Conservation (phyloP, 2,797 vertebrate species). For the Philypnodon macrostomus region DNA sequence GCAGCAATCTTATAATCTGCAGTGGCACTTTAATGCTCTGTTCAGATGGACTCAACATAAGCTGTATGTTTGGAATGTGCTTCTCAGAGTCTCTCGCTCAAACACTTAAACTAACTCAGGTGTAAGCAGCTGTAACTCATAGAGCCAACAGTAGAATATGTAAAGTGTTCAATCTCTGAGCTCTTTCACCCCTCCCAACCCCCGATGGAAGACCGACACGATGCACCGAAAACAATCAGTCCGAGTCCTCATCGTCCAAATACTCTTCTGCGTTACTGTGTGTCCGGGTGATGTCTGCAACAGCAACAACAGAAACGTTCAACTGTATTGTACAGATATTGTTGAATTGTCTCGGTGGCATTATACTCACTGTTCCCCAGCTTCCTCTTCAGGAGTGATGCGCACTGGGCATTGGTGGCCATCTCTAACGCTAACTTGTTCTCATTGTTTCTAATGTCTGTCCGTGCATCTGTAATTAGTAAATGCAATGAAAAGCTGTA, state of each 20-base stretch:
- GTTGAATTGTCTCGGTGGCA: neutral
- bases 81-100: slow-evolving; percentile 38
- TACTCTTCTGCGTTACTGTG: slow-evolving; percentile 96
- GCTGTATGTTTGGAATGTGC: slow-evolving; percentile 45
- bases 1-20: slow-evolving; percentile 40
- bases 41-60: slow-evolving; percentile 42
- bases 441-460: slow-evolving; percentile 92
- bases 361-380: slow-evolving; percentile 71
- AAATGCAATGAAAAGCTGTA: too few species aligned
- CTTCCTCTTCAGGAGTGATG: slow-evolving; percentile 91
- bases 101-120: slow-evolving; percentile 17
- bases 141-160: slow-evolving; percentile 39
- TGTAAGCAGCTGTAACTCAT: slow-evolving; percentile 33
- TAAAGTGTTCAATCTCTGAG: slow-evolving; percentile 32
- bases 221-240: slow-evolving; percentile 71
- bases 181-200: neutral
- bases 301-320: too few species aligned
- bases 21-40: slow-evolving; percentile 38
- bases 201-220: slow-evolving; percentile 30
- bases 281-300: slow-evolving; percentile 80
- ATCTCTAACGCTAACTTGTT: slow-evolving; percentile 95
- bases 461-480: slow-evolving; percentile 83
- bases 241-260: slow-evolving; percentile 95
- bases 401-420: slow-evolving; percentile 91
- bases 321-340: too few species aligned